phyloP scores from a whole-genome alignment of 2,797 vertebrate genomes.

The Ispidina lecontei region DNA sequence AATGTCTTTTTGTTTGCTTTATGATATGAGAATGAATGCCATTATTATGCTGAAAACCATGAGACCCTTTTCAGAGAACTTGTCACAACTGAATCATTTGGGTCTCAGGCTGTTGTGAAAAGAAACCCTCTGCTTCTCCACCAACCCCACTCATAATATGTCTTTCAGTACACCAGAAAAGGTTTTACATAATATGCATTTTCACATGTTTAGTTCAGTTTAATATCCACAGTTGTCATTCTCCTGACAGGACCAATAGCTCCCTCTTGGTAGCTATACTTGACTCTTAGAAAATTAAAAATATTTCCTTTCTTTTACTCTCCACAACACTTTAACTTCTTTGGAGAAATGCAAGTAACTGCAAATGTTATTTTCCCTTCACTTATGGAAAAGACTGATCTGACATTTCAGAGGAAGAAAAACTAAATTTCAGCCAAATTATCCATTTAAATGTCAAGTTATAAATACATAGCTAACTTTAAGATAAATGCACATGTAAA shows the following conservation, averaged over 20 bases:
- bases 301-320: background rate
- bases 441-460: background rate
- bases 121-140: conserved; percentile 44
- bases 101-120: conserved; percentile 23
- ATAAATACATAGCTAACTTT: background rate
- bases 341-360: background rate
- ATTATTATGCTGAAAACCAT: conserved; percentile 28
- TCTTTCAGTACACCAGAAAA: conserved; percentile 21
- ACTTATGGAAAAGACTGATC: background rate
- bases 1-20: conserved; percentile 18
- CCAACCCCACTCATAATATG: conserved; percentile 22
- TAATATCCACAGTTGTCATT: conserved; percentile 57
- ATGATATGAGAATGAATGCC: background rate
- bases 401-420: background rate
- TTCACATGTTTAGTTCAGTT: conserved; percentile 36
- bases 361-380: background rate
- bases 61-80: conserved; percentile 26
- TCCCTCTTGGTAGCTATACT: conserved; percentile 33
- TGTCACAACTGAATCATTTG: conserved; percentile 38
- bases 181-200: conserved; percentile 52
- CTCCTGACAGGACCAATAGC: conserved; percentile 50
- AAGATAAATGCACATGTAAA: background rate
- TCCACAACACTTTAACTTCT: background rate
- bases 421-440: background rate
- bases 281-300: background rate